Evolutionary conservation across 2,888 invertebrate species (phyloP), one percentile per base, ranked within the genome.

Genomic region (Anagyrus pseudococci): DNA sequence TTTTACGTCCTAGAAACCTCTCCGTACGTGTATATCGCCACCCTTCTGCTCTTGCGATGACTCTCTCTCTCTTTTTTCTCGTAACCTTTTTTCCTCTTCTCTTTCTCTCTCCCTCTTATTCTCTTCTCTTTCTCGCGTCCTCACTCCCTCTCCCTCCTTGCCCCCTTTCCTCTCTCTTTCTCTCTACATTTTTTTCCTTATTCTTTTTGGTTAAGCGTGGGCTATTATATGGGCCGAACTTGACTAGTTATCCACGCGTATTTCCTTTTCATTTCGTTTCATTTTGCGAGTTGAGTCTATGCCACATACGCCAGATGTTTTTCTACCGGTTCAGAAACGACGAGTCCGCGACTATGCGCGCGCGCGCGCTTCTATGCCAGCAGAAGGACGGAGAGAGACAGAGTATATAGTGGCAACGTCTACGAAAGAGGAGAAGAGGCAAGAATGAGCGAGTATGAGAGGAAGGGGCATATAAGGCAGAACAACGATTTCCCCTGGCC

Each of bases 251-350:
- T 73, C 71, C 71, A 71, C 71, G 71, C 70, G 70, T 71, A 71
- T 77, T 77, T 78, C 75, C 73, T 74, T 75, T 77, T 71, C 74
- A 68, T 70, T 70, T 68, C 72, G 67, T 75, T 77, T 71, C 74
- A 68, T 70, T 70, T 68, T 72, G 67, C 66, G 64, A 40, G 29
- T 22, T 23, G 66, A 26, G 62, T 64, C 41, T 62, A 63, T 6
- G n/a, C n/a, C n/a, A n/a, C 72, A 69, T 67, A 70, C 67, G 72
- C 77, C 77, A 77, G 77, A 75, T 77, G 77, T 75, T 74, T 60
- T 70, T 66, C 63, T 74, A 70, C 73, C 74, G 73, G 73, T 74
- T 68, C 33, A n/a, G n/a, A n/a, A n/a, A n/a, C n/a, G n/a, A n/a
- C n/a, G n/a, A n/a, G n/a, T n/a, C 29, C n/a, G 23, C 62, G 67